Percentiles rank a stretch among this genome's conserved stretches.
These are phyloP conservation scores for Phoxinus phoxinus DNA, from an alignment of 2,113 vertebrate genomes.

Conservation along the genomic window DNA sequence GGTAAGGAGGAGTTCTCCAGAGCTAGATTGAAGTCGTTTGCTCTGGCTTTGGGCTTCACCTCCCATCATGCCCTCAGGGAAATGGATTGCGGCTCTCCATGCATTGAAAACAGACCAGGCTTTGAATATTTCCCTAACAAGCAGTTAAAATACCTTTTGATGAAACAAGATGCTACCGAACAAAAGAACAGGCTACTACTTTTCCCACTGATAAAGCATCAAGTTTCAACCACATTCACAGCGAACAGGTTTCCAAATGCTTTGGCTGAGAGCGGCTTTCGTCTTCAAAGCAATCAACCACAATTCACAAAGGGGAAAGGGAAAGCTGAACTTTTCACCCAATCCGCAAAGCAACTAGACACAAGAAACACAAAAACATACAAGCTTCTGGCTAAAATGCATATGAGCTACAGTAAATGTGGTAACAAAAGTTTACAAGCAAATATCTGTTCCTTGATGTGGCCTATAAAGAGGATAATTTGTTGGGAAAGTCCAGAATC, in stretches of 20 bases:
- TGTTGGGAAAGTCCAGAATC: neutral
- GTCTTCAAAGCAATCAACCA: conserved; percentile 77
- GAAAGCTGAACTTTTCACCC: conserved; percentile 75
- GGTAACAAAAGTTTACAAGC: neutral
- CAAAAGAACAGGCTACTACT: conserved; percentile 68
- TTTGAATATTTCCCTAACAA: conserved; percentile 69
- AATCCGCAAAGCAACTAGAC: conserved; percentile 65
- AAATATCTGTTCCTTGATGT: neutral
- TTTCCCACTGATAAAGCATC: conserved; percentile 67
- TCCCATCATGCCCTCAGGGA: conserved; percentile 66
- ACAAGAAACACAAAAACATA: conserved; percentile 29
- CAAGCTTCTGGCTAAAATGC: neutral
- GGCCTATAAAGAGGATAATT: neutral
- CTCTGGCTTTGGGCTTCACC: conserved; percentile 57
- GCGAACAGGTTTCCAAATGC: conserved; percentile 64
- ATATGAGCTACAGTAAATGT: neutral
- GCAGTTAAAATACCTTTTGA: conserved; percentile 74
- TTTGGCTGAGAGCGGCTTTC: conserved; percentile 70
- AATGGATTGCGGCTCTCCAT: conserved; percentile 69
- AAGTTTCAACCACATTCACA: conserved; percentile 61
- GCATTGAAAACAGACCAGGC: conserved; percentile 64
- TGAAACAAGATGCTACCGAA: conserved; percentile 72
- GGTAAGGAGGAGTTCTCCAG: conserved; percentile 65
- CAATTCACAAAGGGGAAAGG: conserved; percentile 73
- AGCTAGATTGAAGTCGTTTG: conserved; percentile 31